These are phyloP conservation scores for Aspidiotus destructor DNA, from an alignment of 2,888 invertebrate species.

Conservation along the genomic window DNA sequence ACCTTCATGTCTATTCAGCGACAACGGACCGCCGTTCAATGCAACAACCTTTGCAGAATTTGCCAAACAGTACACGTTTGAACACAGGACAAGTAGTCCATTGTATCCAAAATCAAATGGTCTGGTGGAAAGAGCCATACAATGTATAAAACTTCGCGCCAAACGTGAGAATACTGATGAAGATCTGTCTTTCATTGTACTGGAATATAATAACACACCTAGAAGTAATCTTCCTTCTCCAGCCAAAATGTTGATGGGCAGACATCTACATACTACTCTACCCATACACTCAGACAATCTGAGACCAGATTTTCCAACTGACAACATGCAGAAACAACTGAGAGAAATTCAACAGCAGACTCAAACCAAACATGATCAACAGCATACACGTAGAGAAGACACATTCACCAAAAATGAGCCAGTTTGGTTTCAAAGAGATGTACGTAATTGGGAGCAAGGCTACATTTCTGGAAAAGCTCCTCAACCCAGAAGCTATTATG, in stretches of 20 bases:
- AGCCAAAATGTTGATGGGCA: neutral
- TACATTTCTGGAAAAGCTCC: too few species aligned
- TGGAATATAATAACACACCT: neutral
- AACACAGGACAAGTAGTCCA: neutral
- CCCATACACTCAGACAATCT: neutral
- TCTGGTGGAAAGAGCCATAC: neutral
- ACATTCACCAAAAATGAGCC: too few species aligned
- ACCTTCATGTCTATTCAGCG: neutral
- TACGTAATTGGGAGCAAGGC: too few species aligned
- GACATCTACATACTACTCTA: neutral
- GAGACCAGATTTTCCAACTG: neutral
- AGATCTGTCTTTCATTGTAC: neutral
- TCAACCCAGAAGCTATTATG: too few species aligned
- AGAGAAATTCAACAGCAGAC: too few species aligned
- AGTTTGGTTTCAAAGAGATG: too few species aligned
- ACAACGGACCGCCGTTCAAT: constrained; percentile 9
- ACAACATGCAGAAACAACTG: too few species aligned
- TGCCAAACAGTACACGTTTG: neutral
- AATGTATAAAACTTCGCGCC: neutral
- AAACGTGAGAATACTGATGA: neutral
- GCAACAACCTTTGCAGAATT: neutral
- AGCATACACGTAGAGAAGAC: too few species aligned
- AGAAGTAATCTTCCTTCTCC: neutral
- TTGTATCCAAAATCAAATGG: constrained; percentile 1
- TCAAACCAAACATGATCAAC: too few species aligned